Percentiles rank a stretch among this genome's conserved stretches.
phyloP scores from a whole-genome alignment of 2,888 invertebrate species.

The Smittia aterrima region DNA sequence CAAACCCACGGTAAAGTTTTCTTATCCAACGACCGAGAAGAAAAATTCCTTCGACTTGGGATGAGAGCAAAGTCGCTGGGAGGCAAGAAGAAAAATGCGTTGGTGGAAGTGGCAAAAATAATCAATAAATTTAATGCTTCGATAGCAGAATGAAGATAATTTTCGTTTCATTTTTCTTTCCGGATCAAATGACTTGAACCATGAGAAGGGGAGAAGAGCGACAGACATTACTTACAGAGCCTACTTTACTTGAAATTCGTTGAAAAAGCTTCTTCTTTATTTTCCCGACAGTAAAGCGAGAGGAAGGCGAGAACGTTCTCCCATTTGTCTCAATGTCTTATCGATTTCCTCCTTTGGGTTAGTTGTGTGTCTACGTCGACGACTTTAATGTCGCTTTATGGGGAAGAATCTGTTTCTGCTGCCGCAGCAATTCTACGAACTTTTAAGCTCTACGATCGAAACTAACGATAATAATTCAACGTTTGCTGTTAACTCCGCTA shows the following conservation, averaged over 20 bases:
- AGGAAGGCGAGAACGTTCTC: neutral
- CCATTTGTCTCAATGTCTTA: slow-evolving; percentile 30
- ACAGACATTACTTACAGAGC: neutral
- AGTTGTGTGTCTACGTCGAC: slow-evolving; percentile 2
- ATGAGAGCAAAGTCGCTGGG: neutral
- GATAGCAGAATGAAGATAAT: slow-evolving; percentile 24
- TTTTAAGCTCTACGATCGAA: neutral
- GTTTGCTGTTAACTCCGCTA: neutral
- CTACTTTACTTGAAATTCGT: neutral
- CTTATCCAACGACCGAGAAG: neutral
- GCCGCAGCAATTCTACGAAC: neutral
- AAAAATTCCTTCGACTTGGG: neutral
- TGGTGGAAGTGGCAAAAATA: slow-evolving; percentile 18
- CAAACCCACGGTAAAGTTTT: neutral
- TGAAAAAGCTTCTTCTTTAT: neutral
- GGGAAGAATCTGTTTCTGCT: neutral
- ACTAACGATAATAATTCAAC: neutral
- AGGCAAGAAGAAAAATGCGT: neutral
- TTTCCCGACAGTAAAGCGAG: neutral
- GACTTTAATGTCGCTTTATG: slow-evolving; percentile 3
- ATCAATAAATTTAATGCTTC: slow-evolving; percentile 37
- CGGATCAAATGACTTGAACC: slow-evolving; percentile 13
- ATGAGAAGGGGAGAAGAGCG: neutral
- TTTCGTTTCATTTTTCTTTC: slow-evolving; percentile 22
- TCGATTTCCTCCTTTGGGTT: slow-evolving; percentile 8